These are phyloP conservation scores for Phorcus lineatus DNA, from an alignment of 2,888 invertebrate genomes.

Conservation along the genomic window DNA sequence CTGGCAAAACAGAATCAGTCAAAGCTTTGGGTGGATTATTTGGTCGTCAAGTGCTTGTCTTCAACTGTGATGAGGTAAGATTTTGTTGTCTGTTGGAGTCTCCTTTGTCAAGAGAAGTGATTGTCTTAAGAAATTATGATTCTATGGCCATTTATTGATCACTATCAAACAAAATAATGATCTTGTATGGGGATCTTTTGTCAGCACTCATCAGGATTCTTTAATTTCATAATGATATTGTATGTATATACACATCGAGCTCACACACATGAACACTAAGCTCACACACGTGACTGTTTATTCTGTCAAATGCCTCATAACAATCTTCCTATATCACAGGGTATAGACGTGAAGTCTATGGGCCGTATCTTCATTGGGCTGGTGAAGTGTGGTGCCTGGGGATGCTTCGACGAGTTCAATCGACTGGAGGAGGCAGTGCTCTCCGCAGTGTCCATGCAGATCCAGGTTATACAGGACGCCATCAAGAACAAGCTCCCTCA, in stretches of 20 bases:
- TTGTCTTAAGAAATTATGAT: too few species aligned
- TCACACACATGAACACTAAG: too few species aligned
- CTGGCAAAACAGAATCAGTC: constrained; percentile 98
- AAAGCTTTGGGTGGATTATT: constrained; percentile 89
- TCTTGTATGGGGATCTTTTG: too few species aligned
- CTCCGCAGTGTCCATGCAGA: constrained; percentile 95
- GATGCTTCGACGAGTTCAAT: constrained; percentile 99
- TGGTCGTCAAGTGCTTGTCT: constrained; percentile 84
- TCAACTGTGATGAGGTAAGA: constrained; percentile 88
- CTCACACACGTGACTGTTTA: too few species aligned
- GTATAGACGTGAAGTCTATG: constrained; percentile 96
- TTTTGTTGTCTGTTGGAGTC: background rate
- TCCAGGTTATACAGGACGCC: constrained; percentile 91
- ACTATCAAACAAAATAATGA: too few species aligned
- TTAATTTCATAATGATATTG: background rate
- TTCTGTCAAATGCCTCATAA: too few species aligned
- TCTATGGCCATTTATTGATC: too few species aligned
- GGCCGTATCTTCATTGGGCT: constrained; percentile 94
- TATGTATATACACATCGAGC: too few species aligned
- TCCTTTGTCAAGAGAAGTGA: too few species aligned
- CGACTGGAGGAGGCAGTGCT: constrained; percentile 94
- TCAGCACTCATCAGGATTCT: background rate
- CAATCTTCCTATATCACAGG: constrained; percentile 77
- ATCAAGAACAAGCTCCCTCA: constrained; percentile 80
- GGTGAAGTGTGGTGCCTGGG: constrained; percentile 92